Conservation (phyloP, 2,888 invertebrate species). For the Nephrotoma guestfalica region DNA sequence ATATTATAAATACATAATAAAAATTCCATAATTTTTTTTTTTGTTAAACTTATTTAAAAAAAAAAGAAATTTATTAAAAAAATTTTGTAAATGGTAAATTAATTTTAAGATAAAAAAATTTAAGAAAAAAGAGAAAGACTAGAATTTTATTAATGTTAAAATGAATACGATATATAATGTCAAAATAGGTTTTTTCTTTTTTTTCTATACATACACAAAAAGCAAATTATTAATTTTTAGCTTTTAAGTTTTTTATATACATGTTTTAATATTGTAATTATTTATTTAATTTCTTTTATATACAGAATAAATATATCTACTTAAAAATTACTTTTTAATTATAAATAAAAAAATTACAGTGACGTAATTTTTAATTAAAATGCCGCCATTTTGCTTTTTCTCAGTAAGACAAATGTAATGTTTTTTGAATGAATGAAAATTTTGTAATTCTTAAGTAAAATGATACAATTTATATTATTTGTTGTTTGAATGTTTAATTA, state of each 20-base stretch:
- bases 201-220: not conserved
- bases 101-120: not conserved
- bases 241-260: not conserved
- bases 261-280: not conserved
- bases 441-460: not conserved
- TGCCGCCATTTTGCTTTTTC: not conserved
- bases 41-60: not conserved
- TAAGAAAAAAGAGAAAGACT: not conserved
- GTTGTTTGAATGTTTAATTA: not conserved
- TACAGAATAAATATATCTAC: not conserved
- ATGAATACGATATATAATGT: not conserved
- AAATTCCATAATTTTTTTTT: not conserved
- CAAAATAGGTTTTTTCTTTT: not conserved
- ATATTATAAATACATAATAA: not conserved
- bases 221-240: not conserved
- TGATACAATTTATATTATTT: not conserved
- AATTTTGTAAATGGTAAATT: conserved; percentile 1
- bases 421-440: not conserved
- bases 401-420: not conserved
- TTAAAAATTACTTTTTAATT: not conserved
- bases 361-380: not conserved
- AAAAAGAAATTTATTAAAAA: not conserved
- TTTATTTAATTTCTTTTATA: not conserved
- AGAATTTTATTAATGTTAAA: not conserved
- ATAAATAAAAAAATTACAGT: not conserved